Conservation (phyloP, 1,140 invertebrate genomes). For the Campoletis sonorensis region DNA sequence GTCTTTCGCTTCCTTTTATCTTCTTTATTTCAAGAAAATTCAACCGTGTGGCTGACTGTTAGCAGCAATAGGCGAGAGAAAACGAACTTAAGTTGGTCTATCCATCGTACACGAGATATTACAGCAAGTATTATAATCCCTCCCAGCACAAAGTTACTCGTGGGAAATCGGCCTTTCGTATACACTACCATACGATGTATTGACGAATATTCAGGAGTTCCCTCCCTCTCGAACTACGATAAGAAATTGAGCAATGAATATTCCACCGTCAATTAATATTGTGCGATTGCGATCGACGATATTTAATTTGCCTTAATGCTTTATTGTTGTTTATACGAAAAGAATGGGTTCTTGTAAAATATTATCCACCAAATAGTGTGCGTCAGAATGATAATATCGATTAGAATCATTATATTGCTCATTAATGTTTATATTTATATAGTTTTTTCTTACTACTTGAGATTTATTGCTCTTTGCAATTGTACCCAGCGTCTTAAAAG, state of each 20-base stretch:
- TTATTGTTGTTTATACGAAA: conserved; percentile 13
- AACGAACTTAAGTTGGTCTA: background rate
- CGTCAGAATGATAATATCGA: conserved; percentile 1
- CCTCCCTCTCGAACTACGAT: background rate
- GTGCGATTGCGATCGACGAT: conserved; percentile 31
- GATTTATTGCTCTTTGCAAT: background rate
- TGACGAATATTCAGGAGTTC: background rate
- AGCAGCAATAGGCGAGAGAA: background rate
- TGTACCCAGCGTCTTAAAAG: no score
- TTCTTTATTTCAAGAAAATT: background rate
- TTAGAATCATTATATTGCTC: background rate
- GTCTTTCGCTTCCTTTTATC: background rate
- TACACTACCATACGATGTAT: background rate
- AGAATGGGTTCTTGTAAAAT: background rate
- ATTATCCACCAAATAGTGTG: background rate
- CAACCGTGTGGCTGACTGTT: background rate
- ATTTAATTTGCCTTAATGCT: conserved; percentile 36
- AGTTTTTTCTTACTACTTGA: no score
- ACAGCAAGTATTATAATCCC: background rate
- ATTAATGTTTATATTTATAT: background rate
- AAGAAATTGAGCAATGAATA: conserved; percentile 36
- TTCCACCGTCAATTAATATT: conserved; percentile 24
- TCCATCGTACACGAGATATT: background rate
- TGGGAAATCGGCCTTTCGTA: conserved; percentile 42
- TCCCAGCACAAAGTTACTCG: background rate